Conservation (phyloP, 2,797 vertebrate genomes). For the Coluber constrictor region DNA sequence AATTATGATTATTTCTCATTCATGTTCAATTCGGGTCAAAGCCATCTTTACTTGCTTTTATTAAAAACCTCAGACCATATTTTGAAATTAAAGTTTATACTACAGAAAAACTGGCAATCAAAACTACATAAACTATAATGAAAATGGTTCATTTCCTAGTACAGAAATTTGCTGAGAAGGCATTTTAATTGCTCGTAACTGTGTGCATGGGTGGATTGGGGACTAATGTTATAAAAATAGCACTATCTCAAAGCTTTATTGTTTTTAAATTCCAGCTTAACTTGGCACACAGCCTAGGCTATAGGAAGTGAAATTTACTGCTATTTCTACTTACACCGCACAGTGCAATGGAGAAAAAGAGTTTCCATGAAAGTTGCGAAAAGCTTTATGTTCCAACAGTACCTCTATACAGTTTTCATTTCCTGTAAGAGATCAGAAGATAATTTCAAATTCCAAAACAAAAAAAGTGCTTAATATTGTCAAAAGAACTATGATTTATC, state of each 20-base stretch:
- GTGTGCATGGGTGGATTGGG: background rate
- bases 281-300: background rate
- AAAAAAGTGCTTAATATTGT: background rate
- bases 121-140: background rate
- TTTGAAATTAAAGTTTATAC: background rate
- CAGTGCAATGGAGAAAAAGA: slow-evolving; percentile 95
- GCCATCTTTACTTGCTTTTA: background rate
- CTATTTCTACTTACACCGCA: slow-evolving; percentile 83
- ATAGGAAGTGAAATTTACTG: background rate
- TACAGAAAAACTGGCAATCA: background rate
- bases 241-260: background rate
- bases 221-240: background rate
- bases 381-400: slow-evolving; percentile 89
- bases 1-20: background rate
- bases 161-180: background rate
- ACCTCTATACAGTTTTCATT: slow-evolving; percentile 95
- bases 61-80: background rate
- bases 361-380: slow-evolving; percentile 86
- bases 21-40: background rate
- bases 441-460: background rate
- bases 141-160: background rate
- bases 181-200: background rate
- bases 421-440: slow-evolving; percentile 73
- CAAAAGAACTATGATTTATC: background rate
- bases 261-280: background rate